Evolutionary conservation across 2,888 invertebrate genomes (phyloP).

Genomic region (Diarsia dahlii): DNA sequence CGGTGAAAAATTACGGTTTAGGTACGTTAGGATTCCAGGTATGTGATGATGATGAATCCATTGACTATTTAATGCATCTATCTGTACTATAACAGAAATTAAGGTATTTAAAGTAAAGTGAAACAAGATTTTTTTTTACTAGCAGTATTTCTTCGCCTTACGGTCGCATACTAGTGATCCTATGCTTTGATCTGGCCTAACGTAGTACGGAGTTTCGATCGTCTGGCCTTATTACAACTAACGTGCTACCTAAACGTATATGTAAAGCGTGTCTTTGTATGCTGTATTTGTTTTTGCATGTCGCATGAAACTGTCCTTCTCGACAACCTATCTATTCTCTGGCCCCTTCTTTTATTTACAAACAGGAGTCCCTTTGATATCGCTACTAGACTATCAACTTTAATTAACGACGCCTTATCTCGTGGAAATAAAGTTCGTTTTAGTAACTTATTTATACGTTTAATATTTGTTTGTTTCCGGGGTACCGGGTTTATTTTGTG

Average conservation of each 20-base stretch:
- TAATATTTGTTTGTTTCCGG: neutral
- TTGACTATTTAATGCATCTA: neutral
- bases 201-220: too few relatives aligned
- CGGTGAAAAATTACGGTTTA: neutral
- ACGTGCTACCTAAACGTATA: too few relatives aligned
- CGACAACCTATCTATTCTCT: neutral
- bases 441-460: neutral
- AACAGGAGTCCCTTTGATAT: constrained; percentile 47
- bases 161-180: too few relatives aligned
- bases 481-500: neutral
- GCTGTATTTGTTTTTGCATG: neutral
- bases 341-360: constrained; percentile 1
- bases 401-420: constrained; percentile 42
- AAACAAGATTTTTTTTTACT: too few relatives aligned
- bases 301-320: neutral
- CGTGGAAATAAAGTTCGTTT: constrained; percentile 3
- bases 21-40: neutral
- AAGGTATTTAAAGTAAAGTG: too few relatives aligned
- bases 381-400: constrained; percentile 36
- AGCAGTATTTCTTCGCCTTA: too few relatives aligned
- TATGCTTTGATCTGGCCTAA: too few relatives aligned
- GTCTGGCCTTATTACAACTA: too few relatives aligned
- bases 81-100: too few relatives aligned
- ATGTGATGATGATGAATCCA: neutral
- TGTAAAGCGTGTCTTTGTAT: neutral